These are phyloP conservation scores for Scaptodrosophila latifasciaeformis DNA, from an alignment of 2,888 invertebrate species.

Conservation along the genomic window DNA sequence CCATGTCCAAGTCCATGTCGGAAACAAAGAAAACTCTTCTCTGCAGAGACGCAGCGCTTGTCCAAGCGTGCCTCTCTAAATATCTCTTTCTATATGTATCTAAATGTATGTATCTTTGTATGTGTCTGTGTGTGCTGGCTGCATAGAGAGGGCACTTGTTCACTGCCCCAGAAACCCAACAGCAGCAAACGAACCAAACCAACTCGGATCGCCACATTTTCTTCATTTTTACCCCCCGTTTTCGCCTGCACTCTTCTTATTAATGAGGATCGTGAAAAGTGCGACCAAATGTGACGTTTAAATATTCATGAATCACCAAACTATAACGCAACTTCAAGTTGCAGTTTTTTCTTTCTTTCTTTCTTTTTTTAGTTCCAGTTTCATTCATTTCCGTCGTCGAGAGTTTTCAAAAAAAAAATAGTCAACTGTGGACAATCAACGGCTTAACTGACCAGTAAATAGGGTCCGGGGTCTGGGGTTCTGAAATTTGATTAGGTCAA, in stretches of 20 bases:
- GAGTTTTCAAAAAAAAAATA: too few relatives aligned
- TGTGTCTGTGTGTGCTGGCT: constrained; percentile 24
- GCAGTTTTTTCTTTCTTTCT: too few relatives aligned
- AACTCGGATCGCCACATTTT: constrained; percentile 60
- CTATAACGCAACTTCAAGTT: constrained; percentile 51
- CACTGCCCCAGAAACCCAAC: constrained; percentile 51
- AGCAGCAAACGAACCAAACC: constrained; percentile 42
- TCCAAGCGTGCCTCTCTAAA: constrained; percentile 52
- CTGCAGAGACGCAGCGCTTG: constrained; percentile 44
- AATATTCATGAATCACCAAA: constrained; percentile 73
- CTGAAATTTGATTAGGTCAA: too few relatives aligned
- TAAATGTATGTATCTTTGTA: constrained; percentile 1
- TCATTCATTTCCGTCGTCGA: constrained; percentile 47
- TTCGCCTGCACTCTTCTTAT: constrained; percentile 49
- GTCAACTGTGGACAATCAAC: too few relatives aligned
- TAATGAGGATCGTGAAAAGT: constrained; percentile 72
- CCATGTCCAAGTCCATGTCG: constrained; percentile 42
- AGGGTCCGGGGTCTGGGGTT: too few relatives aligned
- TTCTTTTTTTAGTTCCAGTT: constrained; percentile 44
- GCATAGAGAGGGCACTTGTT: constrained; percentile 69
- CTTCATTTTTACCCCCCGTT: constrained; percentile 44
- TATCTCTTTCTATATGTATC: constrained; percentile 2
- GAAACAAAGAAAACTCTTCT: constrained; percentile 64
- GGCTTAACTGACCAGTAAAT: too few relatives aligned
- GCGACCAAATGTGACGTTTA: constrained; percentile 74